Conservation (phyloP, 2,113 vertebrate genomes). For the Cavia aperea region DNA sequence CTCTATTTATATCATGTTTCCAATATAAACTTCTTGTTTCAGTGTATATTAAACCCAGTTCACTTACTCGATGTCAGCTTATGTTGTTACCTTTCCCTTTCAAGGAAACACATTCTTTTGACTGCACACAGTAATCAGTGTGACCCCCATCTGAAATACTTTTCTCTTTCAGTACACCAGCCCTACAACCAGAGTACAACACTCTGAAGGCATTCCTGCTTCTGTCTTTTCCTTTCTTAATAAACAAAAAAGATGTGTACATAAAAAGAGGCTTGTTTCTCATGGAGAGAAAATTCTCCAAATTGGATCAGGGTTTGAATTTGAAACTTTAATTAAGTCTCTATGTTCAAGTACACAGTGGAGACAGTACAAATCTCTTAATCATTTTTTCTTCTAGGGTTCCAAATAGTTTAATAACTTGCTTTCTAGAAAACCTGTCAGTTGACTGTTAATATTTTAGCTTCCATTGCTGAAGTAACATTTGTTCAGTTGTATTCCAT, state of each 20-base stretch:
- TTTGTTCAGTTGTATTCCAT: not conserved
- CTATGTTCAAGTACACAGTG: not conserved
- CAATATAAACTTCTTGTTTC: not conserved
- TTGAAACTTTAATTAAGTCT: not conserved
- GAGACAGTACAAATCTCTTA: not conserved
- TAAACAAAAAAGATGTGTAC: not conserved
- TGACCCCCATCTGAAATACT: not conserved
- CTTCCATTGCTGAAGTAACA: not conserved
- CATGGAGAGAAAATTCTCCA: not conserved
- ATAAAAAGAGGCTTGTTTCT: not conserved
- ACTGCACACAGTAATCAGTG: no score
- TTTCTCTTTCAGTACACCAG: not conserved
- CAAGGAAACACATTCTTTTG: not conserved
- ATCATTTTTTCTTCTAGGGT: not conserved
- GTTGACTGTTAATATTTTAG: not conserved
- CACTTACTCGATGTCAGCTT: not conserved
- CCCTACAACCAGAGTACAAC: not conserved
- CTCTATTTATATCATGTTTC: not conserved
- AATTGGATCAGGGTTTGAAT: not conserved
- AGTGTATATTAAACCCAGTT: rapidly evolving
- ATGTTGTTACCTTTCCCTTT: not conserved
- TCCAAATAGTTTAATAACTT: not conserved
- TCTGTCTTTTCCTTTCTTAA: not conserved
- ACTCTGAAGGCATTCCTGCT: not conserved
- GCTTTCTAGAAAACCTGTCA: not conserved